Base-by-base conservation (phyloP, 2,797 vertebrate species). In the Eremophila alpestris region DNA sequence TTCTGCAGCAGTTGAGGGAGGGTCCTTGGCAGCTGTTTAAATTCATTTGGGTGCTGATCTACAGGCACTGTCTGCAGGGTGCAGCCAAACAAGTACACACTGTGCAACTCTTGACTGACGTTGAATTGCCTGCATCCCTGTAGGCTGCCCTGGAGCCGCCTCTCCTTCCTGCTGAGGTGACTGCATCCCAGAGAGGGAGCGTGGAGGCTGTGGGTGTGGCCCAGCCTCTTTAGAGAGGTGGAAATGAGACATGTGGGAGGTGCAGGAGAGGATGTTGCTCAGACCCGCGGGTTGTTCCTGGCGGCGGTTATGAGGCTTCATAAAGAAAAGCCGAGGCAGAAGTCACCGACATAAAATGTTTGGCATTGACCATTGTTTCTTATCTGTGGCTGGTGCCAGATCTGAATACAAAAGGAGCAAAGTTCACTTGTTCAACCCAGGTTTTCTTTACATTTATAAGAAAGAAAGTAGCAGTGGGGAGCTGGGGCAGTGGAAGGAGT, bases 381-480 rank as follows among this genome's bases (percentile, higher is more conserved):
- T 94, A 91, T 90, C 82, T 89, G 10, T 73, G 70, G 20, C 38
- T 67, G 32, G 17, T 81, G n/a, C 32, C 62, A 55, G 78, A 43
- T 60, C 59, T 63, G 54, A 90, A 67, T 40, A 41, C 71, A 90
- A 62, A 95, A 79, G 84, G 90, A 89, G 32, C 93, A 88, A 96
- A 95, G 95, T 95, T 93, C 93, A 56, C 40, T 83, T 93, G 70
- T 68, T 69, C 56, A 74, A 14, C 27, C 55, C n/a, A 54, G 22
- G 49, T 83, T 74, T 71, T 62, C n/a, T 68, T 84, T 64, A 36
- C 23, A 54, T 51, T 58, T 73, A 11, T 48, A 73, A 48, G 32
- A 86, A 62, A 58, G 83, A 69, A 82, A 71, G 23, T 46, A 68
- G 29, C 14, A 15, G 7, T 38, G 43, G 22, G 32, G 26, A 78